These are phyloP conservation scores for Himalopsyche anomala DNA, from an alignment of 2,888 invertebrate genomes.

Conservation along the genomic window DNA sequence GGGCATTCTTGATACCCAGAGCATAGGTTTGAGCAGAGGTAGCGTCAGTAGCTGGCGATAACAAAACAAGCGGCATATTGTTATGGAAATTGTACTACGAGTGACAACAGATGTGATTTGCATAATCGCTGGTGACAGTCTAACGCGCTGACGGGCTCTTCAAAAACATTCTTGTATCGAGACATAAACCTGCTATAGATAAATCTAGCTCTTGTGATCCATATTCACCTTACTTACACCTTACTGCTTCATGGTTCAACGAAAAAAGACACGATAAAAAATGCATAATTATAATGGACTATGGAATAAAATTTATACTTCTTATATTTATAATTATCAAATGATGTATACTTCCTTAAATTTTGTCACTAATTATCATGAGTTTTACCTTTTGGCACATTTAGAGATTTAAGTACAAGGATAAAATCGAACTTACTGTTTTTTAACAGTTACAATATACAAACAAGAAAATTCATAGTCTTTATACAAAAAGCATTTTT, in stretches of 20 bases:
- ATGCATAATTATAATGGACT: not conserved
- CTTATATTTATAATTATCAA: too few species aligned
- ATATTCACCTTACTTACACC: not conserved
- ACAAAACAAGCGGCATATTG: constrained; percentile 57
- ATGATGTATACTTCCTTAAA: too few species aligned
- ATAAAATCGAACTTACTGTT: too few species aligned
- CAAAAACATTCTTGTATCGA: constrained; percentile 57
- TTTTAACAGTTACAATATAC: too few species aligned
- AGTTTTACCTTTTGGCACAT: too few species aligned
- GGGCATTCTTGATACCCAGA: not conserved
- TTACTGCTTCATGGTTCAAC: not conserved
- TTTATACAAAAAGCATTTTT: too few species aligned
- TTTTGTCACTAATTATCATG: too few species aligned
- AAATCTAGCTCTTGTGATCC: not conserved
- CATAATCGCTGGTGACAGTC: constrained; percentile 62
- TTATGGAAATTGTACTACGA: constrained; percentile 52
- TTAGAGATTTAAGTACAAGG: too few species aligned
- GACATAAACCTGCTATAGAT: constrained; percentile 35
- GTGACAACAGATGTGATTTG: constrained; percentile 57
- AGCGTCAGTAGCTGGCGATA: constrained; percentile 45
- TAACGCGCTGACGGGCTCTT: constrained; percentile 60
- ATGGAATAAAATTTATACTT: too few species aligned
- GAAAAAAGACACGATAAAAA: not conserved
- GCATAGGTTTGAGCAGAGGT: constrained; percentile 27
- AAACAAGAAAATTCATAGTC: too few species aligned